A percentile compares a stretch with the other conserved stretches of the same genome.
phyloP scores from a whole-genome alignment of 2,888 invertebrate genomes.

The Caenorhabditis becei region DNA sequence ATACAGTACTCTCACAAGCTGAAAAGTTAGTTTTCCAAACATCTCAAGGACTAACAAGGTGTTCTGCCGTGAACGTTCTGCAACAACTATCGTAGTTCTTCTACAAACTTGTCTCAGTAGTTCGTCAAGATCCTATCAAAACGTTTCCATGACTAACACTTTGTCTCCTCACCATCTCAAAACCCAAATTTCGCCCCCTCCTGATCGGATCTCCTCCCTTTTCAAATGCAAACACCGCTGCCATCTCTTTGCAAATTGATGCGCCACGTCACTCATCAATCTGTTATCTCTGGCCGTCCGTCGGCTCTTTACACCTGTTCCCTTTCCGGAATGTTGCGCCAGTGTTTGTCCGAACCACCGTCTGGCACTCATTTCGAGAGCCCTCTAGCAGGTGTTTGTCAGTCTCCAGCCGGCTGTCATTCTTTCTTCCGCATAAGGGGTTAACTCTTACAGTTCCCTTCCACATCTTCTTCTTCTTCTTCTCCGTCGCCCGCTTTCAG shows the following conservation, averaged over 20 bases:
- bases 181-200: no score
- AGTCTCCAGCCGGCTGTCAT: slow-evolving; percentile 40
- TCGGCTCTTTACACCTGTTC: slow-evolving; percentile 59
- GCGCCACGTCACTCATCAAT: slow-evolving; percentile 46
- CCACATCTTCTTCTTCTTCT: neutral
- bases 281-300: slow-evolving; percentile 33
- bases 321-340: slow-evolving; percentile 48
- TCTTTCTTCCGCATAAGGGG: slow-evolving; percentile 20
- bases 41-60: no score
- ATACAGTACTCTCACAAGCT: no score
- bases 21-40: no score
- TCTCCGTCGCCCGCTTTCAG: slow-evolving; percentile 17
- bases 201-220: neutral
- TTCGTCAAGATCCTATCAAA: no score
- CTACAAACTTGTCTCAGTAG: no score
- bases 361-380: slow-evolving; percentile 56
- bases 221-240: slow-evolving; percentile 19
- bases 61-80: no score
- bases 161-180: no score
- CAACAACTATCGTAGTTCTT: no score
- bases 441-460: slow-evolving; percentile 33
- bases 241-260: slow-evolving; percentile 25
- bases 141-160: no score
- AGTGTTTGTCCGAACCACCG: slow-evolving; percentile 32
- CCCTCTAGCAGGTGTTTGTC: slow-evolving; percentile 56